phyloP scores from a whole-genome alignment of 2,113 vertebrate species.

The Maccullochella peelii region DNA sequence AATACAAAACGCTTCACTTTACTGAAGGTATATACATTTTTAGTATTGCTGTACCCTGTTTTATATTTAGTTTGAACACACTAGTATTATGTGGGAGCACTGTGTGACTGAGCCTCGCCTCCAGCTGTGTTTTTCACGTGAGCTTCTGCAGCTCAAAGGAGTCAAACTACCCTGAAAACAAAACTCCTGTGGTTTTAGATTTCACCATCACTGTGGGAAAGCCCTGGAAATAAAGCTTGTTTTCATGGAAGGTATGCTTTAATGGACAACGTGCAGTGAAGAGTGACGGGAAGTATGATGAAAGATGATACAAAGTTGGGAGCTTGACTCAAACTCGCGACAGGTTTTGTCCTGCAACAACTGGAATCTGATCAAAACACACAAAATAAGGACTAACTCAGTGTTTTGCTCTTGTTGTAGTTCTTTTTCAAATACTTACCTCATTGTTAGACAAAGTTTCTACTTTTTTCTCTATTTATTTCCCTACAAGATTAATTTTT shows the following conservation, averaged over 20 bases:
- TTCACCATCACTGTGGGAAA: conserved; percentile 31
- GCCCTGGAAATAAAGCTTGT: neutral
- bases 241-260: conserved; percentile 21
- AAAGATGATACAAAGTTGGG: conserved; percentile 7
- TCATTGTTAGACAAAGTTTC: conserved; percentile 13
- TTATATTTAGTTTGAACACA: conserved; percentile 13
- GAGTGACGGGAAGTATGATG: neutral
- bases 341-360: neutral
- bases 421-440: conserved; percentile 17
- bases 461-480: conserved; percentile 23
- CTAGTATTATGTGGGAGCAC: conserved; percentile 29
- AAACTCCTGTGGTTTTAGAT: conserved; percentile 6
- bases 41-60: neutral
- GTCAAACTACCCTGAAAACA: conserved; percentile 56
- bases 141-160: conserved; percentile 40
- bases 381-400: neutral
- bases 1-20: conserved; percentile 23
- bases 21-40: conserved; percentile 5
- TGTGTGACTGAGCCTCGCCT: conserved; percentile 36
- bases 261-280: neutral
- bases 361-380: conserved; percentile 21
- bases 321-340: conserved; percentile 28
- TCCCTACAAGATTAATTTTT: neutral
- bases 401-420: neutral
- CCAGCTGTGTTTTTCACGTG: conserved; percentile 29